Conservation (phyloP, 2,797 vertebrate genomes). For the Xenopus petersii region DNA sequence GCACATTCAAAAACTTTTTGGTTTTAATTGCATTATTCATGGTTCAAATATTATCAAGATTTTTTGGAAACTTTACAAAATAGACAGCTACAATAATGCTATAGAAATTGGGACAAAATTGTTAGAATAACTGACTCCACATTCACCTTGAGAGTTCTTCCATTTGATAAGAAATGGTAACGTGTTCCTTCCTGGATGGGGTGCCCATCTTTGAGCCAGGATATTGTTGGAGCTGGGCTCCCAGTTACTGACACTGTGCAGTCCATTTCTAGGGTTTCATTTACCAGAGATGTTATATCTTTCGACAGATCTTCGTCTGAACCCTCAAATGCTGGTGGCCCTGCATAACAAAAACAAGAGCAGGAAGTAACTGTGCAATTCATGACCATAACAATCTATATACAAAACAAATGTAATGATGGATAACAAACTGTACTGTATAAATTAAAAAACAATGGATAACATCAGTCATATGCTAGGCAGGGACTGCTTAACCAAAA, state of each 20-base stretch:
- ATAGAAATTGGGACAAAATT: too few relatives aligned
- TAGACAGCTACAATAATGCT: too few relatives aligned
- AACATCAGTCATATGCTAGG: too few relatives aligned
- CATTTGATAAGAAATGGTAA: slow-evolving; percentile 70
- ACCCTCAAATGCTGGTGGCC: slow-evolving; percentile 82
- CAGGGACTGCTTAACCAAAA: too few relatives aligned
- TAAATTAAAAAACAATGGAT: too few relatives aligned
- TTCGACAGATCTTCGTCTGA: slow-evolving; percentile 69
- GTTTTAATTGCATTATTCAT: too few relatives aligned
- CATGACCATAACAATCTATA: too few relatives aligned
- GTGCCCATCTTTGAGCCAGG: slow-evolving; percentile 85
- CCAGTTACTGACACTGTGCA: slow-evolving; percentile 73
- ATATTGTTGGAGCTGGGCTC: slow-evolving; percentile 78
- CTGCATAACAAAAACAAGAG: slow-evolving; percentile 57
- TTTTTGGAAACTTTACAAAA: too few relatives aligned
- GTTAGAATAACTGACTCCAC: neutral
- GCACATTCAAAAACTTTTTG: too few relatives aligned
- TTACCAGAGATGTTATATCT: slow-evolving; percentile 80
- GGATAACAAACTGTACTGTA: too few relatives aligned
- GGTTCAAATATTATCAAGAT: too few relatives aligned
- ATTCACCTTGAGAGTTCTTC: slow-evolving; percentile 82
- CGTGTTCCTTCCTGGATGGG: slow-evolving; percentile 63
- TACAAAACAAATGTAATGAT: too few relatives aligned
- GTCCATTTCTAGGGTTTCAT: slow-evolving; percentile 72
- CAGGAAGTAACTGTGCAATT: neutral